Percentiles rank a stretch among this genome's conserved stretches.
Evolutionary conservation across 2,797 vertebrate species (phyloP).

Genomic region (Diplodus puntazzo): DNA sequence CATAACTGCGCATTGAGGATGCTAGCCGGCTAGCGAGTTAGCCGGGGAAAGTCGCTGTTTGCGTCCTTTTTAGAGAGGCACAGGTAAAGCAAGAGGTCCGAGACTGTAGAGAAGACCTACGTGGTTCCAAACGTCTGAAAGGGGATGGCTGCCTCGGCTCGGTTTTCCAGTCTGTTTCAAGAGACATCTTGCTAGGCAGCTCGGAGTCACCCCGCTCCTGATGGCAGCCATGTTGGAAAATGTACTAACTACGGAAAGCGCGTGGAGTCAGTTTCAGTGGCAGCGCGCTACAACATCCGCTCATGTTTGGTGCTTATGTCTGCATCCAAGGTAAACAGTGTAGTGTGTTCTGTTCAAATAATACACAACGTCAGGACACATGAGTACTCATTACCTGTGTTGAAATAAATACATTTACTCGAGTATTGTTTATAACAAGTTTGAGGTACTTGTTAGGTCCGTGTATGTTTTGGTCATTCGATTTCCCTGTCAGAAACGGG

Average conservation of each 20-base stretch:
- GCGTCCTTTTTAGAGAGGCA: neutral
- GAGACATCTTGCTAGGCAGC: slow-evolving; percentile 75
- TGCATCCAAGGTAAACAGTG: neutral
- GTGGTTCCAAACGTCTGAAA: slow-evolving; percentile 49
- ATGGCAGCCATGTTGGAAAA: slow-evolving; percentile 82
- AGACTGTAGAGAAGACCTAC: slow-evolving; percentile 59
- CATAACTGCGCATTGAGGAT: slow-evolving; percentile 3
- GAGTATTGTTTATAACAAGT: too few species aligned
- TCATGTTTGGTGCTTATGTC: neutral
- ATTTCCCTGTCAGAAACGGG: too few species aligned
- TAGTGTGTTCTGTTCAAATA: neutral
- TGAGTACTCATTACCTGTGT: neutral
- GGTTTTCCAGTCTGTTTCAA: slow-evolving; percentile 63
- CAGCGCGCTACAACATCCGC: neutral
- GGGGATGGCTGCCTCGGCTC: slow-evolving; percentile 31
- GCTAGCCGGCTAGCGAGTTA: slow-evolving; percentile 65
- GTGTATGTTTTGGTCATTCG: too few species aligned
- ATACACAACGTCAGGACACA: neutral
- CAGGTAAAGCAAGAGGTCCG: rapidly evolving
- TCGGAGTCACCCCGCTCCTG: slow-evolving; percentile 74
- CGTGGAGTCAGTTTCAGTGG: slow-evolving; percentile 30
- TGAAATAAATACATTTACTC: neutral
- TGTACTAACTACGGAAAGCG: slow-evolving; percentile 65
- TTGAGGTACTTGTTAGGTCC: too few species aligned
- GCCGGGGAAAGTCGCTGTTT: neutral